Evolutionary conservation across 2,888 invertebrate species (phyloP), one percentile per base, ranked within the genome.

Genomic region (Brachypterus glaber): DNA sequence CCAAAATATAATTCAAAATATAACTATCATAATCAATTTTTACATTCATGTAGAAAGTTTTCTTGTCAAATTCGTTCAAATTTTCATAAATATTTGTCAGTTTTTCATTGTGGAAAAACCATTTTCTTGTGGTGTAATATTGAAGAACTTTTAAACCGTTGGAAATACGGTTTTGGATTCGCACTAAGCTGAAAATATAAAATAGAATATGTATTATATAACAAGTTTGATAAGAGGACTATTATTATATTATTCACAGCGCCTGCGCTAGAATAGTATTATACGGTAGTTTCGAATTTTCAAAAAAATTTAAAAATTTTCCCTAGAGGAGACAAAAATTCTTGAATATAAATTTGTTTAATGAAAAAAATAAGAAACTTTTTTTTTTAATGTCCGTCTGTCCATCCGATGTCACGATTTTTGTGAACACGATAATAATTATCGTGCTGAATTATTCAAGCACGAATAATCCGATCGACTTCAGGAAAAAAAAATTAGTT

Each of bases 91-190:
- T 60, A 1, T 71, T 64, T 38, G 66, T 59, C 47, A 77, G 72
- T 43, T 77, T 76, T 3, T 73, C 71, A 46, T 77, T 81, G 17
- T 65, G 70, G 58, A 90, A 89, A 24, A 74, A 63, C 93, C 93
- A 93, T 42, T 81, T 73, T 37, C 83, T 77, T 3, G 78, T 80
- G 0, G 87, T 87, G 64, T 89, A 90, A 60, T 83, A 88, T 46
- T 82, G 77, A 5, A 90, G 65, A 0, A 86, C 71, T 40, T 70
- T 67, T 11, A 81, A 60, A 0, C 82, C 82, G 30, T 70, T 70
- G 31, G 70, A 66, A 25, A 79, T 75, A 14, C 74, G 69, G 33
- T 72, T 71, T 50, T 82, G 82, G 0, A 77, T 65, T 41, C 73
- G 72, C 1, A 82, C 71, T 67, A 83, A 67, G 53, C 79, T 79